phyloP scores from a whole-genome alignment of 2,113 vertebrate genomes.

The Cyanistes caeruleus region DNA sequence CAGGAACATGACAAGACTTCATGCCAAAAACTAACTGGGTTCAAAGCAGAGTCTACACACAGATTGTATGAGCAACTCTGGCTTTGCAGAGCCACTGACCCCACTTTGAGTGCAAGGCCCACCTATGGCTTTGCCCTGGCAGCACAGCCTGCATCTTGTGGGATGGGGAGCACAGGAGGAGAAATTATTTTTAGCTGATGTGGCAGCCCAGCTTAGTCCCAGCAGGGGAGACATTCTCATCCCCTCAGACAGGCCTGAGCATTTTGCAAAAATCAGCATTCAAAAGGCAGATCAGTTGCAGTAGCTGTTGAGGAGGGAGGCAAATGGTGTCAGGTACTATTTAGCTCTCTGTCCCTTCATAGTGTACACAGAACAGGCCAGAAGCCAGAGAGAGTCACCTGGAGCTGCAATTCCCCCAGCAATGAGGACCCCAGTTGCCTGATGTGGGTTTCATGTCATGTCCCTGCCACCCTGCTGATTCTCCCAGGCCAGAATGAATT shows the following conservation, averaged over 20 bases:
- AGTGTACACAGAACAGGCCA: not conserved
- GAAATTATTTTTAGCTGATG: not conserved
- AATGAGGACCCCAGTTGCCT: not conserved
- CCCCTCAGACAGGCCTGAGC: not conserved
- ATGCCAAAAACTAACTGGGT: not conserved
- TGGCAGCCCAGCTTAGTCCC: not conserved
- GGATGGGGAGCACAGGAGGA: not conserved
- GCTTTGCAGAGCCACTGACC: not conserved
- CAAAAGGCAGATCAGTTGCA: not conserved
- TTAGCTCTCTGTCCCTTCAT: not conserved
- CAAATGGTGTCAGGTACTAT: not conserved
- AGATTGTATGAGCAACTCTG: fast-evolving
- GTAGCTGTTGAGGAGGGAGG: not conserved
- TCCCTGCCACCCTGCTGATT: not conserved
- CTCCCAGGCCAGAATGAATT: not conserved
- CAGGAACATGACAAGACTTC: not conserved
- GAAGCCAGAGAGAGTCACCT: not conserved
- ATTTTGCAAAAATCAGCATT: not conserved
- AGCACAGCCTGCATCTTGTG: not conserved
- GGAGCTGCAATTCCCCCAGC: not conserved
- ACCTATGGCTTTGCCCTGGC: not conserved
- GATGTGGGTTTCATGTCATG: fast-evolving
- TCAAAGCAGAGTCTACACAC: not conserved
- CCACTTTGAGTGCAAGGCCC: fast-evolving
- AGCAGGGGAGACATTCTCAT: not conserved